Evolutionary conservation across 2,797 vertebrate species (phyloP).

Genomic region (Oceanodroma leucorhoa): DNA sequence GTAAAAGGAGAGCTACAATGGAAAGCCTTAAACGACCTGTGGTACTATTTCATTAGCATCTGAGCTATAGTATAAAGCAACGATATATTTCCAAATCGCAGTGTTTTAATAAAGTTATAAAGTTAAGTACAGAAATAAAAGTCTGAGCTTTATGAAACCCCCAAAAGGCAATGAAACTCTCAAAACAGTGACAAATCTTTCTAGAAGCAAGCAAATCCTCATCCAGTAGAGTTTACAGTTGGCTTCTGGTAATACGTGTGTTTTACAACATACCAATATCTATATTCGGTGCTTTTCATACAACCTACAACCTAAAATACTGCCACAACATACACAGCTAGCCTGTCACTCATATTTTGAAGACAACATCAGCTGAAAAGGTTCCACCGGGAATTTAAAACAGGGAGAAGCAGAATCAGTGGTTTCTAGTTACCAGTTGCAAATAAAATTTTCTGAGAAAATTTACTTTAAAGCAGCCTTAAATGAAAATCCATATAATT

Average conservation of each 20-base stretch:
- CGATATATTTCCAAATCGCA: background rate
- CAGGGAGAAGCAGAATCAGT: conserved; percentile 22
- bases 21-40: conserved; percentile 11
- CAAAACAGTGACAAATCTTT: conserved; percentile 7
- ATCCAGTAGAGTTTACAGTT: conserved; percentile 46
- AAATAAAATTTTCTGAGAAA: conserved; percentile 68
- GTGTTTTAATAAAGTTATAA: conserved; percentile 48
- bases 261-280: background rate
- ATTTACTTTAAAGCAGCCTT: conserved; percentile 73
- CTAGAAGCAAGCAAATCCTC: conserved; percentile 54
- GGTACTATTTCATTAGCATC: conserved; percentile 37
- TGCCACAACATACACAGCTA: conserved; percentile 26
- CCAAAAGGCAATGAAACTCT: conserved; percentile 47
- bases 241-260: conserved; percentile 31
- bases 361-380: conserved; percentile 17
- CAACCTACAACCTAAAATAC: conserved; percentile 46
- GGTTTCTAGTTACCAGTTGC: conserved; percentile 63
- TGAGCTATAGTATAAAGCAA: conserved; percentile 6
- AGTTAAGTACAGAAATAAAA: conserved; percentile 41
- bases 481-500: conserved; percentile 81
- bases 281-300: conserved; percentile 43
- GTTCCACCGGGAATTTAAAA: conserved; percentile 47
- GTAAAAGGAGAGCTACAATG: background rate
- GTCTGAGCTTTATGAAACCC: background rate
- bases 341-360: conserved; percentile 47